Conservation (phyloP, 64 coral and sea anemone genomes). For the Actinia equina region DNA sequence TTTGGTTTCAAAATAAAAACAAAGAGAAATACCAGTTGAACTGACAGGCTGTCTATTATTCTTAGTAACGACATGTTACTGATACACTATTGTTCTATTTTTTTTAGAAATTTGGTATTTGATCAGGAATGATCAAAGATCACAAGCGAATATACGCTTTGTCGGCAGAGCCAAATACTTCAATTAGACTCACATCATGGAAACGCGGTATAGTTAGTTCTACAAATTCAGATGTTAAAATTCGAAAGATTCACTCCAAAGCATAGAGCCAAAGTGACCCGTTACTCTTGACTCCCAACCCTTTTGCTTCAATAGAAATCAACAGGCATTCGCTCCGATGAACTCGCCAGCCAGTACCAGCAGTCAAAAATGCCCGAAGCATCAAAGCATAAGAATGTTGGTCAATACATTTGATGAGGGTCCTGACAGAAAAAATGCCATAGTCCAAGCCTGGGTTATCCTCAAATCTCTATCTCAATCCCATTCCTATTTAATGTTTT, state of each 20-base stretch:
- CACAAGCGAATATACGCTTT: not conserved
- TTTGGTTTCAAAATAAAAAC: not conserved
- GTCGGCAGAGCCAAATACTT: too few relatives aligned
- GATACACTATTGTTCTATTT: not conserved
- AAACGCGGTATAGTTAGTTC: not conserved
- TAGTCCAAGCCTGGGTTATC: too few relatives aligned
- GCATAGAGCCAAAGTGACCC: too few relatives aligned
- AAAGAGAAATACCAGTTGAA: not conserved
- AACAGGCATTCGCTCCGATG: not conserved
- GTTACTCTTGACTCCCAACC: not conserved
- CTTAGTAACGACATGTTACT: not conserved
- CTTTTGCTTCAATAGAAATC: not conserved
- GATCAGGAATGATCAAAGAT: slow-evolving; percentile 3
- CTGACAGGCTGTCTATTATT: not conserved
- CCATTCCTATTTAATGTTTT: too few relatives aligned
- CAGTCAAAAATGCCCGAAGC: not conserved
- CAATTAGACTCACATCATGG: too few relatives aligned
- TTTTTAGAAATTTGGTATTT: not conserved
- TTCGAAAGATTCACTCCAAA: not conserved
- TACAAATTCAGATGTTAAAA: not conserved
- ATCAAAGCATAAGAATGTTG: not conserved
- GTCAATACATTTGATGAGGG: too few relatives aligned
- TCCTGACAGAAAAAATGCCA: too few relatives aligned
- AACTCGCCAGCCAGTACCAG: not conserved
- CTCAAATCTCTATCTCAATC: too few relatives aligned